phyloP scores from a whole-genome alignment of 2,888 invertebrate genomes.

The Zygothrica quintamaculata region DNA sequence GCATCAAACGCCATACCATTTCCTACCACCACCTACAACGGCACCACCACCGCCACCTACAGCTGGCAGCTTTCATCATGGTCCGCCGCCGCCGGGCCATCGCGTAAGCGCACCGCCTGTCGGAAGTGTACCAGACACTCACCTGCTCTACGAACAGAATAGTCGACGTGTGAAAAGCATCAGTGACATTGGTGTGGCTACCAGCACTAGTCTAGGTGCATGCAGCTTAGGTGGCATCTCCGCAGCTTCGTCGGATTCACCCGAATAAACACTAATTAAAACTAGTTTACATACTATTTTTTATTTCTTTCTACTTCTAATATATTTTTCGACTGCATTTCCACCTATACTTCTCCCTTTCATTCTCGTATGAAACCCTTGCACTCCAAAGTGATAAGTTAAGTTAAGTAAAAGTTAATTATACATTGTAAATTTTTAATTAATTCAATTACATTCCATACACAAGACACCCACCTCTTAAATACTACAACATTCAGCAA shows the following conservation, averaged over 20 bases:
- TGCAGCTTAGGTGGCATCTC: slow-evolving; percentile 73
- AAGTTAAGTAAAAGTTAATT: slow-evolving; percentile 23
- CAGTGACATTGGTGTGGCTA: slow-evolving; percentile 83
- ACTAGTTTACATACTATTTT: neutral
- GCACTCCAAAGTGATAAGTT: slow-evolving; percentile 50
- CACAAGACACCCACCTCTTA: slow-evolving; percentile 67
- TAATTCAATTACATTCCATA: slow-evolving; percentile 44
- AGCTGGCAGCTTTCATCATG: slow-evolving; percentile 51
- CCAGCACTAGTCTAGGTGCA: slow-evolving; percentile 66
- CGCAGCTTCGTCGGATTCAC: slow-evolving; percentile 78
- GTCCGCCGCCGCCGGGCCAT: slow-evolving; percentile 82
- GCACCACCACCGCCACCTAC: slow-evolving; percentile 82
- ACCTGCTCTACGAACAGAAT: slow-evolving; percentile 82
- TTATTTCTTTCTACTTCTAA: neutral
- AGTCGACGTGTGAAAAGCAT: slow-evolving; percentile 84
- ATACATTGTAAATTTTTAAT: slow-evolving; percentile 37
- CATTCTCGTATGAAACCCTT: slow-evolving; percentile 25
- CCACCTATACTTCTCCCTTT: neutral
- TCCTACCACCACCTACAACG: slow-evolving; percentile 82
- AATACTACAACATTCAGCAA: slow-evolving; percentile 45
- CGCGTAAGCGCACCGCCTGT: slow-evolving; percentile 83
- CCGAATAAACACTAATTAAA: slow-evolving; percentile 67
- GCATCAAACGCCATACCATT: slow-evolving; percentile 65
- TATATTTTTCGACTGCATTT: neutral
- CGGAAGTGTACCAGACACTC: slow-evolving; percentile 71